phyloP scores from a whole-genome alignment of 2,113 vertebrate genomes.

The Rhadina sibilatrix region DNA sequence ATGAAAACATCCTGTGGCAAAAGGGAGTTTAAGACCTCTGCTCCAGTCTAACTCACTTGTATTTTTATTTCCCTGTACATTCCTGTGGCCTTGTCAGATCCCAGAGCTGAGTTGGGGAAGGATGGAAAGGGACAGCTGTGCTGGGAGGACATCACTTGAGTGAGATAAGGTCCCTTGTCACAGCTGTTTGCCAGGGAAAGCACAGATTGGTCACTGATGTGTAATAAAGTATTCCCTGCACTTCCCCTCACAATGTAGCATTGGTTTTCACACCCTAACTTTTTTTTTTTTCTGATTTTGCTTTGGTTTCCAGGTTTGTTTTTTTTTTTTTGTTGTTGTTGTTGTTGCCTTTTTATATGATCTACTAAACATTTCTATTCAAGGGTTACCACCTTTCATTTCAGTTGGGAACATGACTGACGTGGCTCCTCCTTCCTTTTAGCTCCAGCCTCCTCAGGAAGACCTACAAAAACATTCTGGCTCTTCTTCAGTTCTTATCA shows the following conservation, averaged over 20 bases:
- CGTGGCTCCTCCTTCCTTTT: background rate
- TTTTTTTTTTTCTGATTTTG: background rate
- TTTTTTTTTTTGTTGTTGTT: accelerated
- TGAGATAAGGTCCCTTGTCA: background rate
- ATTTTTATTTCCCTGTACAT: background rate
- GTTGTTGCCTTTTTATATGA: background rate
- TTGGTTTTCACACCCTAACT: background rate
- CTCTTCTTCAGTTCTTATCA: background rate
- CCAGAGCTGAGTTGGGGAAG: background rate
- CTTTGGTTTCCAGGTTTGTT: background rate
- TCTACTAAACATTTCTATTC: background rate
- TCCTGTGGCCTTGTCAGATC: background rate
- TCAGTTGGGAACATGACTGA: background rate
- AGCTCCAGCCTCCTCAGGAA: background rate
- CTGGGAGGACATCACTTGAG: background rate
- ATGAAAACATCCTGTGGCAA: background rate
- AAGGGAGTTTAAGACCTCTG: background rate
- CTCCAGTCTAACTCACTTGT: background rate
- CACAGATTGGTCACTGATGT: background rate
- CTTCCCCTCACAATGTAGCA: background rate
- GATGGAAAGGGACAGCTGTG: background rate
- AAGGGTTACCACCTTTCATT: background rate
- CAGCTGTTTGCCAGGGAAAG: background rate
- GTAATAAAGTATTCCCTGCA: background rate
- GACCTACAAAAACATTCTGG: background rate